Evolutionary conservation across 2,113 vertebrate species (phyloP).

Genomic region (Ceuthmochares aereus): DNA sequence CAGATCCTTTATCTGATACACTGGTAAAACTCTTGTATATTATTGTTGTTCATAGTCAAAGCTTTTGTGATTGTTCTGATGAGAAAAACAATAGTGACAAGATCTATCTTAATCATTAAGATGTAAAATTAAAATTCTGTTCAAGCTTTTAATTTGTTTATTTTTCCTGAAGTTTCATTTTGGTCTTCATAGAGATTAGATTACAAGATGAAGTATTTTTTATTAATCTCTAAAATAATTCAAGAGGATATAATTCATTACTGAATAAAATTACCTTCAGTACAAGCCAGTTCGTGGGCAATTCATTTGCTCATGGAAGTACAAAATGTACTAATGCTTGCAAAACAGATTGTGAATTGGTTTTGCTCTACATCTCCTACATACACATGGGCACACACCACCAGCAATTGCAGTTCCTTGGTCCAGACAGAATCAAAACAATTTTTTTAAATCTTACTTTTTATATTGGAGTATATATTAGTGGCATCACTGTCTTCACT

Average conservation of each 20-base stretch:
- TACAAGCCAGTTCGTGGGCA: background rate
- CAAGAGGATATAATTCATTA: background rate
- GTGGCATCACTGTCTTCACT: background rate
- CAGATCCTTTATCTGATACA: constrained; percentile 28
- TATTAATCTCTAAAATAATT: background rate
- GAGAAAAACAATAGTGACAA: background rate
- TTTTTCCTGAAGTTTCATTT: background rate
- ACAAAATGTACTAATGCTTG: background rate
- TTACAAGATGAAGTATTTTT: background rate
- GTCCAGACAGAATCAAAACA: background rate
- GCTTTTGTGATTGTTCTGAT: background rate
- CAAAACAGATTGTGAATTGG: background rate
- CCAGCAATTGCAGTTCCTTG: background rate
- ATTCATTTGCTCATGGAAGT: background rate
- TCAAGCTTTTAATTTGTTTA: background rate
- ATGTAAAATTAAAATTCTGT: background rate
- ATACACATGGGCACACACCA: background rate
- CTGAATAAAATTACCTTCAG: background rate
- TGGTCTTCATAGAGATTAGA: background rate
- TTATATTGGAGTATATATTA: background rate
- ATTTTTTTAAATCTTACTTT: background rate
- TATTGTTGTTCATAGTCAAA: constrained; percentile 11
- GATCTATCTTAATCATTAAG: background rate
- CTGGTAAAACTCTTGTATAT: background rate
- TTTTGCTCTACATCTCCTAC: background rate